Conservation (phyloP, 2,113 vertebrate species). For the Ginglymostoma cirratum region DNA sequence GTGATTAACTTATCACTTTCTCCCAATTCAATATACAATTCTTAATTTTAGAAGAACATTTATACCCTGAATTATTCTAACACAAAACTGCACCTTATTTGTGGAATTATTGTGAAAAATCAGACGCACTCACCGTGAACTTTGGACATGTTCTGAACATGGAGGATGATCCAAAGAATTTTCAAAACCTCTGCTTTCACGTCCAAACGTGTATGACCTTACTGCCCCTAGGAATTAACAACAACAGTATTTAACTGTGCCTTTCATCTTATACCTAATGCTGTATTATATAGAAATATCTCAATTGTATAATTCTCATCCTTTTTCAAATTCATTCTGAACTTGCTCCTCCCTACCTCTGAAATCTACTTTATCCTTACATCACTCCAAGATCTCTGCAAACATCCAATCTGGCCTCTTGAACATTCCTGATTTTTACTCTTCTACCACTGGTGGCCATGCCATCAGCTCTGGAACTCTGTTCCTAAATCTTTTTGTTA, state of each 20-base stretch:
- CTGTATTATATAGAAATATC: background rate
- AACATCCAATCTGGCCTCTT: background rate
- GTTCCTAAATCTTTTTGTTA: background rate
- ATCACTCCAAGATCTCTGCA: background rate
- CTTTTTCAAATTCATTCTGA: background rate
- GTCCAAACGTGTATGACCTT: slow-evolving; percentile 25
- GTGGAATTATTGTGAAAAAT: background rate
- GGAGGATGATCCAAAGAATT: slow-evolving; percentile 12
- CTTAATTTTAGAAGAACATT: background rate
- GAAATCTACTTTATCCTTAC: background rate
- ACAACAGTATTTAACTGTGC: background rate
- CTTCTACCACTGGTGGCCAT: background rate
- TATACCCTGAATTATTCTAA: background rate
- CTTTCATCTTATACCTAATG: background rate
- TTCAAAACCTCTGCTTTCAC: slow-evolving; percentile 14
- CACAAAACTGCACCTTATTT: background rate
- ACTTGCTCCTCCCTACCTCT: background rate
- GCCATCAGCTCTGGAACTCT: background rate
- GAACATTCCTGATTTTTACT: background rate
- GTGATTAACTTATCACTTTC: background rate
- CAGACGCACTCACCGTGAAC: slow-evolving; percentile 14
- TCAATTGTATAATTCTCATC: background rate
- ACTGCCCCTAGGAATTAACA: background rate
- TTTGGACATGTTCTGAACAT: slow-evolving; percentile 27
- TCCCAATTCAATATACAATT: background rate